These are phyloP conservation scores for Troides oblongomaculatus DNA, from an alignment of 2,888 invertebrate species.

Conservation along the genomic window DNA sequence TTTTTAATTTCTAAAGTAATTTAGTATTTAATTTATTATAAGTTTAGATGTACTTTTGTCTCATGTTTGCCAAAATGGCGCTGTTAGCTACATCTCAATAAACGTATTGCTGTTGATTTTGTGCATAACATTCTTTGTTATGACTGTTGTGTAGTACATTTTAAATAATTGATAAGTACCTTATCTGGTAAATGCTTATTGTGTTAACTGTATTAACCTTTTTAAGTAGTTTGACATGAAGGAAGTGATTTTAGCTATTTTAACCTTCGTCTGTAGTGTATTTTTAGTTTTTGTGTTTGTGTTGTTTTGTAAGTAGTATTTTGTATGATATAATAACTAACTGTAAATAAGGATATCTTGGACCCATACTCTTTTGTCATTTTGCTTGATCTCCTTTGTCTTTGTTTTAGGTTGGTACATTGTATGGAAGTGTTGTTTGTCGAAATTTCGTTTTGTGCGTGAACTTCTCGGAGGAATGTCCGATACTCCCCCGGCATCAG, in stretches of 20 bases:
- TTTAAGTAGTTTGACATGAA: constrained; percentile 66
- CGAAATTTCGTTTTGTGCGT: constrained; percentile 91
- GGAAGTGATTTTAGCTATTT: constrained; percentile 76
- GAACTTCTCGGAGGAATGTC: constrained; percentile 89
- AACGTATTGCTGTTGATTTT: constrained; percentile 21
- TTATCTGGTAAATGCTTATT: constrained; percentile 59
- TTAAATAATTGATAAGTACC: constrained; percentile 11
- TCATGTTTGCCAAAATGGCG: constrained; percentile 31
- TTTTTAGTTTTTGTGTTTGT: constrained; percentile 76
- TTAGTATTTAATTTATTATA: constrained; percentile 14
- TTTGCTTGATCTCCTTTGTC: constrained; percentile 38
- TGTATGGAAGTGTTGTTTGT: constrained; percentile 94
- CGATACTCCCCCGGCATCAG: constrained; percentile 82
- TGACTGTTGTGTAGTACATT: constrained; percentile 10
- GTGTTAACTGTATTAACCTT: constrained; percentile 55
- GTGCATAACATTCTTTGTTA: constrained; percentile 12
- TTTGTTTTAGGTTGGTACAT: constrained; percentile 91
- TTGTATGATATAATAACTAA: constrained; percentile 40
- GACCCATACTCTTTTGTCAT: constrained; percentile 2
- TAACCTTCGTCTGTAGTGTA: constrained; percentile 75
- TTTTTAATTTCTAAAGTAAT: constrained; percentile 16
- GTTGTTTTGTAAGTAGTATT: constrained; percentile 75
- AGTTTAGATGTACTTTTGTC: constrained; percentile 3
- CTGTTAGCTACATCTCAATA: constrained; percentile 20
- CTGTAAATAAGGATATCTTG: constrained; percentile 26